These are phyloP conservation scores for Crepidodera aurea DNA, from an alignment of 2,888 invertebrate species.

Conservation along the genomic window DNA sequence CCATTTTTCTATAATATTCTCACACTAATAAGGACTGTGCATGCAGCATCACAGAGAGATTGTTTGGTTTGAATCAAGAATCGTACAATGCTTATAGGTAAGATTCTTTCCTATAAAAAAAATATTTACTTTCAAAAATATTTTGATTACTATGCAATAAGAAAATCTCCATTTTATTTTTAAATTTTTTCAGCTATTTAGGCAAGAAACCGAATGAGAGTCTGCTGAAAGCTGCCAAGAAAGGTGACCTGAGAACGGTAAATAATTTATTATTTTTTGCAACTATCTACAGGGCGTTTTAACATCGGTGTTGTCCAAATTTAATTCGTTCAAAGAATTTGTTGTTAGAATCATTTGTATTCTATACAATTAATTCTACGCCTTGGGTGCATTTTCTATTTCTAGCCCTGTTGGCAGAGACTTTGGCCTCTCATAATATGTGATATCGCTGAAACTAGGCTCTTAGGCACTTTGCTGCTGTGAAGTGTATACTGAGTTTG, in stretches of 20 bases:
- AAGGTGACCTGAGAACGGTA: slow-evolving; percentile 82
- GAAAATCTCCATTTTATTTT: slow-evolving; percentile 2
- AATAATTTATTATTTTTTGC: slow-evolving; percentile 39
- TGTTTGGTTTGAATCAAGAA: slow-evolving; percentile 82
- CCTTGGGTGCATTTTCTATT: too few species aligned
- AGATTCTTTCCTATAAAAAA: slow-evolving; percentile 45
- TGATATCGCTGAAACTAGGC: too few species aligned
- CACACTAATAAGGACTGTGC: slow-evolving; percentile 62
- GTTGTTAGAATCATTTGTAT: too few species aligned
- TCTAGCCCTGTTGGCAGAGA: too few species aligned
- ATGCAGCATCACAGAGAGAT: slow-evolving; percentile 84
- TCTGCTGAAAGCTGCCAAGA: slow-evolving; percentile 83
- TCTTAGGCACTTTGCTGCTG: too few species aligned
- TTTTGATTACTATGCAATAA: slow-evolving; percentile 12
- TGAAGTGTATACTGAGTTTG: too few species aligned
- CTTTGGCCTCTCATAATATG: too few species aligned
- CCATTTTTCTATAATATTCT: slow-evolving; percentile 42
- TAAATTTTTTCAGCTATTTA: slow-evolving; percentile 71
- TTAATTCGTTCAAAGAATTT: too few species aligned
- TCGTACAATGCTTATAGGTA: slow-evolving; percentile 76
- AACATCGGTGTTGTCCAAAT: too few species aligned
- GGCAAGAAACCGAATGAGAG: slow-evolving; percentile 84
- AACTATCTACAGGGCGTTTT: too few species aligned
- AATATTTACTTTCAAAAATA: neutral
- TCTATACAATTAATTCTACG: too few species aligned